Evolutionary conservation across 2,113 vertebrate genomes (phyloP), one percentile per base, ranked within the genome.

Genomic region (Nothoprocta pentlandii): DNA sequence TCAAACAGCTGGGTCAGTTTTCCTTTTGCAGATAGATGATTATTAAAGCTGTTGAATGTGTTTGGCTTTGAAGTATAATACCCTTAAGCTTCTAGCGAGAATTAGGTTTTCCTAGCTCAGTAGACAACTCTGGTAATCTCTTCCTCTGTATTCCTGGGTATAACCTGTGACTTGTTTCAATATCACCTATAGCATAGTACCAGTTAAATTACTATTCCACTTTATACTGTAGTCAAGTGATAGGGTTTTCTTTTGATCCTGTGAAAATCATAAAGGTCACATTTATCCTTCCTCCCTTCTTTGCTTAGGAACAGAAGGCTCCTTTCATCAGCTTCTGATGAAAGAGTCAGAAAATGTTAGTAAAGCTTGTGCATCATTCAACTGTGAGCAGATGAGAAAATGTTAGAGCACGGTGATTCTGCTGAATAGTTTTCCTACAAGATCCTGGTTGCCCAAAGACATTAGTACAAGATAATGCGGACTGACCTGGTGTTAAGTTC

Each of bases 41-140:
- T 83, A 79, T 53, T 69, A 83, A 85, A 66, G 17, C 15, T 67
- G 16, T 80, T 80, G n/a, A 89, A 81, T 49, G 11, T 42, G 34
- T 81, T 80, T 70, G 26, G 4, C 41, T 96, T 92, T 90, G 68
- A 95, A 77, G 42, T 28, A 62, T 74, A 86, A 93, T 88, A 87
- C 73, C 30, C 25, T 77, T 59, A 88, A 86, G 36, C 4, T 83
- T 46, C 64, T 75, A 28, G 26, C 54, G 49, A 83, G 44, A 92
- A 83, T 32, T 78, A 42, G 41, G 36, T 82, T 69, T 81, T 76
- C 71, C 47, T 58, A 62, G 73, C 82, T 87, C 71, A 47, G 15
- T 22, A 70, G 82, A 51, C 28, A 77, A 19, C 30, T 36, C 53
- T 46, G 17, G 46, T 73, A 93, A 88, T 80, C 22, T 26, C 12